phyloP scores from a whole-genome alignment of 2,797 vertebrate genomes.

The Aphelocoma californica region DNA sequence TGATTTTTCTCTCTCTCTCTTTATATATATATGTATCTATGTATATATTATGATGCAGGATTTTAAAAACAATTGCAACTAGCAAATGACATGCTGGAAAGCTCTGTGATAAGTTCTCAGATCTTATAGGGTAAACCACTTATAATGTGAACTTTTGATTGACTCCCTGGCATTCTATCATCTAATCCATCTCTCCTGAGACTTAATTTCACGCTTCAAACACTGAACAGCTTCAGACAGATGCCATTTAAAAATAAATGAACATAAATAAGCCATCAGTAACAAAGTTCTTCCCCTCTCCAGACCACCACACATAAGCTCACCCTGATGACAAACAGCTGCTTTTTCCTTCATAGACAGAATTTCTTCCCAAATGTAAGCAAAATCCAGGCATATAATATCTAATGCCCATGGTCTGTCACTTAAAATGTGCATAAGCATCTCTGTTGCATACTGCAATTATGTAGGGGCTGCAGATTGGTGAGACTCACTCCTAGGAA shows the following conservation, averaged over 20 bases:
- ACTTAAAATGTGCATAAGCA: not conserved
- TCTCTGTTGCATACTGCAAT: not conserved
- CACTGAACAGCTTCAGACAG: constrained; percentile 26
- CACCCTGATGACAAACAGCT: not conserved
- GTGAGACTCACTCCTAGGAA: not conserved
- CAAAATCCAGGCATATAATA: not conserved
- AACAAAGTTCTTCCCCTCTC: not conserved
- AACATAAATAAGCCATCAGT: constrained; percentile 38
- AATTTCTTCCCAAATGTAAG: not conserved
- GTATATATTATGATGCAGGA: not conserved
- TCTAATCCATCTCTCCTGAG: constrained; percentile 48
- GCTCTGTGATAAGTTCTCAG: not conserved
- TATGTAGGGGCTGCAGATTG: not conserved
- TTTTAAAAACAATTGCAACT: not conserved
- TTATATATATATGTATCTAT: not conserved
- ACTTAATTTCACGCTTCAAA: constrained; percentile 49
- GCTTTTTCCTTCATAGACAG: not conserved
- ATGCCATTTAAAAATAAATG: constrained; percentile 46
- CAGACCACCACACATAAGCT: not conserved
- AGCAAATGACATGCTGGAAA: not conserved
- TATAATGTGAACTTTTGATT: constrained; percentile 4
- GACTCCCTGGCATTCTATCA: constrained; percentile 1
- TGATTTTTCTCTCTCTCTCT: not conserved
- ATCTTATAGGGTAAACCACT: not conserved
- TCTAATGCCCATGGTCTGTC: not conserved